phyloP scores from a whole-genome alignment of 2,888 invertebrate genomes.

The Hyalella azteca region DNA sequence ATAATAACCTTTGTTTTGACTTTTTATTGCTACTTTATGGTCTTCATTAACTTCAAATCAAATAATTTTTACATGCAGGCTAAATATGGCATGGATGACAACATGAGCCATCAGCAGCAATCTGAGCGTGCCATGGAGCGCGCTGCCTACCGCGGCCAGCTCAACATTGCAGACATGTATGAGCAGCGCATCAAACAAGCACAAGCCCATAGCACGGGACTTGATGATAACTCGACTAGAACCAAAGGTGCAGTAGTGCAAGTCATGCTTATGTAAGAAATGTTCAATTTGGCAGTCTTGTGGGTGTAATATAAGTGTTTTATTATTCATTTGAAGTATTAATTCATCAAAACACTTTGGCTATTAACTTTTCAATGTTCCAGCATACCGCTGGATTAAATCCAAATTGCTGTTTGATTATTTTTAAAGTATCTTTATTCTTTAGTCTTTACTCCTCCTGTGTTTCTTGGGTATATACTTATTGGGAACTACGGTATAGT shows the following conservation, averaged over 20 bases:
- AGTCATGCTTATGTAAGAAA: background rate
- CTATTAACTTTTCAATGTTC: background rate
- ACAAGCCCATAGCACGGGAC: slow-evolving; percentile 77
- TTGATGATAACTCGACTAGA: slow-evolving; percentile 81
- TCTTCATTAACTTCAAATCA: background rate
- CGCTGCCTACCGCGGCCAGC: slow-evolving; percentile 83
- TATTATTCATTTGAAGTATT: background rate
- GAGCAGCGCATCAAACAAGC: slow-evolving; percentile 78
- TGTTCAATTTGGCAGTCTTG: background rate
- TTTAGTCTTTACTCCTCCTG: too few species aligned
- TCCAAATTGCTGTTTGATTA: background rate
- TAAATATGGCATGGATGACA: slow-evolving; percentile 88
- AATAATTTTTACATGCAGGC: slow-evolving; percentile 66
- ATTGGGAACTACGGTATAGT: too few species aligned
- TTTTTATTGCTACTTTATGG: background rate
- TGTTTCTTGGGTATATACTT: too few species aligned
- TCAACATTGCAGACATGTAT: slow-evolving; percentile 84
- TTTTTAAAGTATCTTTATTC: background rate
- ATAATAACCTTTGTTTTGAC: too few species aligned
- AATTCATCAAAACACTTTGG: background rate
- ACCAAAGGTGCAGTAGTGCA: slow-evolving; percentile 71
- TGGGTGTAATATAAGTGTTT: background rate
- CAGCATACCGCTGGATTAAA: background rate
- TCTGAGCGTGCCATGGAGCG: slow-evolving; percentile 78
- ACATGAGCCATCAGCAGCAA: slow-evolving; percentile 79